phyloP scores from a whole-genome alignment of 1,140 invertebrate genomes.

The Atopsyche davidsoni region DNA sequence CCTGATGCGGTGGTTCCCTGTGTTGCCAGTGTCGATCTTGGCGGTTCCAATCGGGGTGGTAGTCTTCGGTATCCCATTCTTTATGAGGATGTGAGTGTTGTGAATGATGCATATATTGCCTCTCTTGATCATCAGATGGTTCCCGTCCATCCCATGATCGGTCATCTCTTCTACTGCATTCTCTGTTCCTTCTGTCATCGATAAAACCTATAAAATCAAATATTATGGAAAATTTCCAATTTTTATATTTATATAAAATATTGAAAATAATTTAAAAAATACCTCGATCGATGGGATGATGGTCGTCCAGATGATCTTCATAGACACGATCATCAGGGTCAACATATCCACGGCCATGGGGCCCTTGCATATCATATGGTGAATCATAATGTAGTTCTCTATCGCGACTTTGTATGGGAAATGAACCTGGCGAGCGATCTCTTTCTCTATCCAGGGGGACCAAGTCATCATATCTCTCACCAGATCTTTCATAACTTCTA shows the following conservation, averaged over 20 bases:
- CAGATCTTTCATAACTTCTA: conserved; percentile 42
- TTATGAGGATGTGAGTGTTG: conserved; percentile 38
- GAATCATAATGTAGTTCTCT: conserved; percentile 46
- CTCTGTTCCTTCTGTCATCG: conserved; percentile 30
- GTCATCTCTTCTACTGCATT: conserved; percentile 40
- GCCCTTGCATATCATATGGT: conserved; percentile 43
- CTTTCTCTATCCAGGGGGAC: conserved; percentile 36
- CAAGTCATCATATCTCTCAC: conserved; percentile 43
- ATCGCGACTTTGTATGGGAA: conserved; percentile 34
- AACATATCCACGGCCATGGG: conserved; percentile 40
- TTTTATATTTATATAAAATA: conserved; percentile 3
- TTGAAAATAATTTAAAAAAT: conserved; percentile 11
- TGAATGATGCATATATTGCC: conserved; percentile 41
- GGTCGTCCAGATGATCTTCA: conserved; percentile 41
- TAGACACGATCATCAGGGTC: conserved; percentile 46
- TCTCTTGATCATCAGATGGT: conserved; percentile 43
- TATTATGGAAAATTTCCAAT: not conserved
- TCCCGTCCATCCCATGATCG: conserved; percentile 46
- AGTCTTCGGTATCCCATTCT: conserved; percentile 49
- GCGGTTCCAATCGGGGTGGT: conserved; percentile 44
- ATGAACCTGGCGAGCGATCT: conserved; percentile 40
- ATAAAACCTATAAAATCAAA: conserved; percentile 23
- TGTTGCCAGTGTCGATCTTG: conserved; percentile 44
- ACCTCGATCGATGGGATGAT: conserved; percentile 42
- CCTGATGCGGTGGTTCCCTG: conserved; percentile 40